Base-by-base conservation (phyloP, 2,888 invertebrate species). In the Cataglyphis cursor region DNA sequence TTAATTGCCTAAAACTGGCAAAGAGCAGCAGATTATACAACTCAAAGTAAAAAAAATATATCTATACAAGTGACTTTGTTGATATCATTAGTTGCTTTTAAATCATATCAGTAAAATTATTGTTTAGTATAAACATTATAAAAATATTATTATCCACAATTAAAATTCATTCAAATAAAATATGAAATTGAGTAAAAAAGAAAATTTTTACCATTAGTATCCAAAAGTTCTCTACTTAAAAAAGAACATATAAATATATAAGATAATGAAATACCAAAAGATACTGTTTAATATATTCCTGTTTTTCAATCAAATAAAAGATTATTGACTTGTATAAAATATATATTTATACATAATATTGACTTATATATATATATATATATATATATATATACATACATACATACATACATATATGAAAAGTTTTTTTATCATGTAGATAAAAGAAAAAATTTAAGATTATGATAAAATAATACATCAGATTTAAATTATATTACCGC, bases 1-100 rank as follows among this genome's bases (percentile, higher is more conserved):
- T 90, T 90, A 86, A 88, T 88, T 73, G 85, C 82, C 83, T 59
- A 83, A 80, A 68, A 68, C 38, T 44, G 15, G 1, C 10, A 82
- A 61, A 75, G 48, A 51, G 59, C 82, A 75, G 73, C n/a, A 82
- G 64, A 82, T 82, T 54, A 51, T 65, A 62, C 72, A 74, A 41
- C 38, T 28, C n/a, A 31, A 35, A 76, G 15, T 72, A 59, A 82
- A 41, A 80, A 62, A 76, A 65, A 59, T 21, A 28, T 31, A n/a
- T 51, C 8, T 64, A 35, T 83, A 75, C 18, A 82, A 62, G 57
- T 21, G 65, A 61, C 28, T 78, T n/a, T 61, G 61, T n/a, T 64
- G 65, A 31, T 51, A 78, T 62, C 48, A 72, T 83, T 87, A 89
- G 83, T 81, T 80, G 59, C 28, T 81, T 57, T 75, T 28, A 48